Evolutionary conservation across 2,888 invertebrate genomes (phyloP).

Genomic region (Nemotelus pantherinus): DNA sequence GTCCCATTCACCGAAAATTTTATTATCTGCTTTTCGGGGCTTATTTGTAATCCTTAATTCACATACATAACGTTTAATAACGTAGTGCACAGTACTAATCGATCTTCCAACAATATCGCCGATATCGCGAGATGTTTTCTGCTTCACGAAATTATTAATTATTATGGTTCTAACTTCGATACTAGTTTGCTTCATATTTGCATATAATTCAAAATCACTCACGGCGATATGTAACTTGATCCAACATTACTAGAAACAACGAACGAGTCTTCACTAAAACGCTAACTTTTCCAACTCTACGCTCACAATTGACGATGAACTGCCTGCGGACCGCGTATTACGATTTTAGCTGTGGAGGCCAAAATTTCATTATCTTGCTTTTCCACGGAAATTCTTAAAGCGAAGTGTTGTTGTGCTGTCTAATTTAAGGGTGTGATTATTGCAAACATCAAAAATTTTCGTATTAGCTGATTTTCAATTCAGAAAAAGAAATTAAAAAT

Average conservation of each 20-base stretch:
- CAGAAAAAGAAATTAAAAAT: no score
- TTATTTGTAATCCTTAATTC: conserved; percentile 4
- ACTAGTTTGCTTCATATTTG: conserved; percentile 18
- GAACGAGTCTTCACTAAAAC: no score
- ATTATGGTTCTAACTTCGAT: background rate
- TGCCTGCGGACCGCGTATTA: no score
- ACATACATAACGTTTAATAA: conserved; percentile 4
- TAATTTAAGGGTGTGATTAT: no score
- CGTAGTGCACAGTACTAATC: background rate
- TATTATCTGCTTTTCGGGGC: background rate
- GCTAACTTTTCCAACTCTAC: no score
- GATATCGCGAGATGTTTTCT: conserved; percentile 7
- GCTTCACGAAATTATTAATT: conserved; percentile 1
- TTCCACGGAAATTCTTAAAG: no score
- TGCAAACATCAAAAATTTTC: no score
- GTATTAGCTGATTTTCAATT: no score
- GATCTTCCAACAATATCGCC: background rate
- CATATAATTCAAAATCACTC: background rate
- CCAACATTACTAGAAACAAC: background rate
- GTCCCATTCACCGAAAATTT: conserved; percentile 5
- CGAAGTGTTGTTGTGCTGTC: no score
- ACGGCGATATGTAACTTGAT: background rate
- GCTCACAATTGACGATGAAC: no score
- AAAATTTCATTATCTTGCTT: no score
- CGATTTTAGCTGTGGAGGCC: no score